Conservation (phyloP, 2,113 vertebrate species). For the Pteruthius melanotis region DNA sequence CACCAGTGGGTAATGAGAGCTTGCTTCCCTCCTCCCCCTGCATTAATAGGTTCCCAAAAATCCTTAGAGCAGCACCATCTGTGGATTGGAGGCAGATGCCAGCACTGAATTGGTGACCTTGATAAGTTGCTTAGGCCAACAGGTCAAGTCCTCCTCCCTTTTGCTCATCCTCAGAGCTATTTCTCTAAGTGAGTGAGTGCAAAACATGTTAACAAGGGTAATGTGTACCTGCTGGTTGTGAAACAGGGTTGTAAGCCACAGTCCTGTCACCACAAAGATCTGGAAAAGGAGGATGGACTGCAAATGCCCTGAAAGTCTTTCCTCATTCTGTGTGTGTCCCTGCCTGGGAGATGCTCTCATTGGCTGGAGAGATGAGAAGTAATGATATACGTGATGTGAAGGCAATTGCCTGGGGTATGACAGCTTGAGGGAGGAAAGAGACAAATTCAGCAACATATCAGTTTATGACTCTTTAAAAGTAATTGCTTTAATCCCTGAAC, state of each 20-base stretch:
- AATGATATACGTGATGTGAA: neutral
- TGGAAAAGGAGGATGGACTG: neutral
- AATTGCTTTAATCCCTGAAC: constrained; percentile 27
- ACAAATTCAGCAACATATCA: neutral
- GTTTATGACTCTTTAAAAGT: constrained; percentile 29
- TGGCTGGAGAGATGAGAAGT: neutral
- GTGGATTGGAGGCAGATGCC: neutral
- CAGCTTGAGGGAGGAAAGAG: constrained; percentile 16
- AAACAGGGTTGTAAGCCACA: neutral
- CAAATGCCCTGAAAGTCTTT: neutral
- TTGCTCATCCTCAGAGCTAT: neutral
- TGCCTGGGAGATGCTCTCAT: neutral
- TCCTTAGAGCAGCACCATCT: neutral
- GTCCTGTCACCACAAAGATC: neutral
- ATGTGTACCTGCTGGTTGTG: neutral
- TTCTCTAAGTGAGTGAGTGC: neutral
- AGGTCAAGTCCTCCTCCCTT: neutral
- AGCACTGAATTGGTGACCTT: neutral
- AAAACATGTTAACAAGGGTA: neutral
- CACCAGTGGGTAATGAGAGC: neutral
- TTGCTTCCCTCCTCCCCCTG: neutral
- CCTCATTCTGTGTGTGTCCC: neutral
- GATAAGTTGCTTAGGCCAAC: neutral
- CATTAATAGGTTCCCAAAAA: neutral
- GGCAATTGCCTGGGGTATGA: neutral